phyloP scores from a whole-genome alignment of 2,797 vertebrate species.

The Sebastes ruberrimus region DNA sequence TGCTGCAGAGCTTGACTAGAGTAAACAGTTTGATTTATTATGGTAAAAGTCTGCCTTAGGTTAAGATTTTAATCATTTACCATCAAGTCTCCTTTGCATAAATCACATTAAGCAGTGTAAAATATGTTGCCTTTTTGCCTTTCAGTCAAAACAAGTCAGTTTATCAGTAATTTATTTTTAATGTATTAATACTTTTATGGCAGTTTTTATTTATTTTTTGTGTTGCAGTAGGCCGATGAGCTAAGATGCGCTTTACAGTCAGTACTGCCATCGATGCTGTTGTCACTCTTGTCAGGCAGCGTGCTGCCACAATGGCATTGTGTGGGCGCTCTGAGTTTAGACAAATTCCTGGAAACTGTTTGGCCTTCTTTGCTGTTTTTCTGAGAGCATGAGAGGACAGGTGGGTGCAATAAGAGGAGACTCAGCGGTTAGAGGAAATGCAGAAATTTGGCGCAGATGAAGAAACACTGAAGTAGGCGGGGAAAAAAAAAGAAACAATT shows the following conservation, averaged over 20 bases:
- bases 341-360: slow-evolving; percentile 44
- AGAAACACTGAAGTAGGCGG: neutral
- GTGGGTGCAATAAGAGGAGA: neutral
- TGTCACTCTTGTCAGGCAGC: neutral
- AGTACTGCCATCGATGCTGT: neutral
- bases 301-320: slow-evolving; percentile 1
- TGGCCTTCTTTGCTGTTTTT: slow-evolving; percentile 31
- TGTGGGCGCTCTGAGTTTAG: slow-evolving; percentile 25
- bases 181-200: neutral
- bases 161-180: neutral
- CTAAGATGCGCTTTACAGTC: neutral
- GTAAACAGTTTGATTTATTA: slow-evolving; percentile 59
- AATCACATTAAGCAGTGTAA: slow-evolving; percentile 15
- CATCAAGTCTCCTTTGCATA: slow-evolving; percentile 28
- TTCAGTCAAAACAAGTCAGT: neutral
- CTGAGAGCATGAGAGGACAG: neutral
- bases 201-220: neutral
- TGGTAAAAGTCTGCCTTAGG: slow-evolving; percentile 40
- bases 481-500: neutral
- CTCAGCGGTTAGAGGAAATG: neutral
- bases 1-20: slow-evolving; percentile 22
- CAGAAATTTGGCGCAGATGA: neutral
- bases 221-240: neutral
- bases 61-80: slow-evolving; percentile 37
- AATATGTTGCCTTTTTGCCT: neutral